phyloP scores from a whole-genome alignment of 23 tunicate genomes.

The Ascidia mentula region DNA sequence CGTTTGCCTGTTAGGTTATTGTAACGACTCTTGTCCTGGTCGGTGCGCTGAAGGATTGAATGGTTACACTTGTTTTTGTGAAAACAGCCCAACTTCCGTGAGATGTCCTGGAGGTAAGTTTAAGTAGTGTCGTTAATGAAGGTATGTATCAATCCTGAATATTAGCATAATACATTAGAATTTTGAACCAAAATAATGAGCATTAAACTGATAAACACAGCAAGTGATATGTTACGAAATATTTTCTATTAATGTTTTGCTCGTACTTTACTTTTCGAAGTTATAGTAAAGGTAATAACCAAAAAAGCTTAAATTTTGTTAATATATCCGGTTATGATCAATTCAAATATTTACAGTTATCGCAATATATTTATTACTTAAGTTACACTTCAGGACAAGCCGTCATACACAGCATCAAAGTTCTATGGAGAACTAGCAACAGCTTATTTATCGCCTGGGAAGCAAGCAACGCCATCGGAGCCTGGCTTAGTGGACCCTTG shows the following conservation, averaged over 20 bases:
- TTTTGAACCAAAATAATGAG: no score
- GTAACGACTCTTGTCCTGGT: background rate
- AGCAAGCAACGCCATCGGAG: background rate
- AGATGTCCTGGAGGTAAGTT: no score
- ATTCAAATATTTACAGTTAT: no score
- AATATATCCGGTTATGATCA: no score
- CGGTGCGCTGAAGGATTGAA: background rate
- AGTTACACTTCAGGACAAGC: background rate
- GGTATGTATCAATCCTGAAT: background rate
- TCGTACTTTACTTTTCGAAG: no score
- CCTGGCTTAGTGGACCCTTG: background rate
- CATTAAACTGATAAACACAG: no score
- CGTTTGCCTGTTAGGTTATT: background rate
- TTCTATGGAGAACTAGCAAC: background rate
- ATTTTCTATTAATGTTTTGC: no score
- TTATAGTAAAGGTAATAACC: no score
- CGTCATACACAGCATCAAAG: background rate
- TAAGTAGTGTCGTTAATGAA: background rate
- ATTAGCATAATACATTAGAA: background rate
- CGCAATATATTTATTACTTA: background rate
- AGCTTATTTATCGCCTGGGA: background rate
- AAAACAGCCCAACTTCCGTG: no score
- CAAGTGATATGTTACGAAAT: no score
- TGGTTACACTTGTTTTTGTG: background rate
- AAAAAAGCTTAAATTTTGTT: no score